Conservation (phyloP, 1,140 invertebrate genomes). For the Forficula auricularia region DNA sequence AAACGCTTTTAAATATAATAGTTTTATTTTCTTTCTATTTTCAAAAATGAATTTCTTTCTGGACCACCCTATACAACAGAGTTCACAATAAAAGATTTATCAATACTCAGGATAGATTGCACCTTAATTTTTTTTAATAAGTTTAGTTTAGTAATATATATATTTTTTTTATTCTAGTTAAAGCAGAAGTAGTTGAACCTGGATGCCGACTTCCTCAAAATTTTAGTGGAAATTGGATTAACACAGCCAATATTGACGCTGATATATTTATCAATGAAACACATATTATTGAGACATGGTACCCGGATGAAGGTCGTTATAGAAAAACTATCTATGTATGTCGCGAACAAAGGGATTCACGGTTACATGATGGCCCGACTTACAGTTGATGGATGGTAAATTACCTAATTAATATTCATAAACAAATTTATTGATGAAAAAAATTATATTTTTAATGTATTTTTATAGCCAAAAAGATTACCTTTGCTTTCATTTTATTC, state of each 20-base stretch:
- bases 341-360: conserved; percentile 65
- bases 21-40: neutral
- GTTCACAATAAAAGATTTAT: no score
- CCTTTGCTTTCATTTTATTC: conserved; percentile 90
- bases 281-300: conserved; percentile 86
- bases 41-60: neutral
- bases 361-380: conserved; percentile 90
- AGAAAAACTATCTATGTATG: conserved; percentile 88
- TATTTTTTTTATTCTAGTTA: conserved; percentile 33
- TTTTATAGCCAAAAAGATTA: conserved; percentile 82
- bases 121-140: neutral
- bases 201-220: conserved; percentile 84
- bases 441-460: no score
- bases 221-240: conserved; percentile 88
- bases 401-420: conserved; percentile 7
- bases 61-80: no score
- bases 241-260: conserved; percentile 88
- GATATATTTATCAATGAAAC: conserved; percentile 89
- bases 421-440: no score
- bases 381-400: conserved; percentile 85
- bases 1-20: neutral
- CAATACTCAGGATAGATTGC: no score
- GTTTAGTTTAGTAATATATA: neutral
- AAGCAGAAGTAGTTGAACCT: conserved; percentile 70
- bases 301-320: conserved; percentile 75